A percentile compares a stretch with the other conserved stretches of the same genome.
These are phyloP conservation scores for Onychostruthus taczanowskii DNA, from an alignment of 2,113 vertebrate genomes.

Conservation along the genomic window DNA sequence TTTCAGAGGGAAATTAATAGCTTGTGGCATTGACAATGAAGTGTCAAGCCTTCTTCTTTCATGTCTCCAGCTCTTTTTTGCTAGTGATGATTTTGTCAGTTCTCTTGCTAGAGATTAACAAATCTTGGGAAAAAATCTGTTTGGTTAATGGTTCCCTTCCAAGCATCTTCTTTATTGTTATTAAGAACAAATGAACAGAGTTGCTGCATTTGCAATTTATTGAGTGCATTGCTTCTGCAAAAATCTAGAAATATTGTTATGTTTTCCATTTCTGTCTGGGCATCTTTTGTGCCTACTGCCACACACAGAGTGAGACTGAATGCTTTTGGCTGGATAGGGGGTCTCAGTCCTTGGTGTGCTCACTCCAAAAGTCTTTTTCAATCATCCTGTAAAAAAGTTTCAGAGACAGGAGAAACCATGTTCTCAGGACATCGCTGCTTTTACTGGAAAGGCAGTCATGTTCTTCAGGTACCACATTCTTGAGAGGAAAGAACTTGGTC, in stretches of 20 bases:
- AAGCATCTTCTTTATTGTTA: neutral
- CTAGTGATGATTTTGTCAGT: neutral
- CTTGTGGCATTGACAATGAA: neutral
- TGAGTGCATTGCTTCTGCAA: neutral
- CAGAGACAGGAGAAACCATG: neutral
- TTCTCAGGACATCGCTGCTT: neutral
- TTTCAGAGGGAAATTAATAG: neutral
- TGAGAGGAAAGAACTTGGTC: neutral
- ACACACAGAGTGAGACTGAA: neutral
- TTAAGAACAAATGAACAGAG: neutral
- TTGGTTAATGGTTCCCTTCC: neutral
- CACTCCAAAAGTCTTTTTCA: neutral
- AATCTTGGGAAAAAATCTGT: neutral
- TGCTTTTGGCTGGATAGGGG: neutral
- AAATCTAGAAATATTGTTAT: neutral
- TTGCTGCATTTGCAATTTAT: neutral
- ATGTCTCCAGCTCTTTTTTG: neutral
- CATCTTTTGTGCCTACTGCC: neutral
- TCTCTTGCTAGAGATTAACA: neutral
- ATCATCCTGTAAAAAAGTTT: neutral
- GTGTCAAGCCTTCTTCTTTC: neutral
- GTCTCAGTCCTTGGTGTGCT: neutral
- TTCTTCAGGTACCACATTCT: neutral
- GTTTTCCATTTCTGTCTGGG: neutral
- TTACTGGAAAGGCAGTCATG: neutral